These are phyloP conservation scores for Diploscapter pachys DNA, from an alignment of 1,140 invertebrate species.

Conservation along the genomic window DNA sequence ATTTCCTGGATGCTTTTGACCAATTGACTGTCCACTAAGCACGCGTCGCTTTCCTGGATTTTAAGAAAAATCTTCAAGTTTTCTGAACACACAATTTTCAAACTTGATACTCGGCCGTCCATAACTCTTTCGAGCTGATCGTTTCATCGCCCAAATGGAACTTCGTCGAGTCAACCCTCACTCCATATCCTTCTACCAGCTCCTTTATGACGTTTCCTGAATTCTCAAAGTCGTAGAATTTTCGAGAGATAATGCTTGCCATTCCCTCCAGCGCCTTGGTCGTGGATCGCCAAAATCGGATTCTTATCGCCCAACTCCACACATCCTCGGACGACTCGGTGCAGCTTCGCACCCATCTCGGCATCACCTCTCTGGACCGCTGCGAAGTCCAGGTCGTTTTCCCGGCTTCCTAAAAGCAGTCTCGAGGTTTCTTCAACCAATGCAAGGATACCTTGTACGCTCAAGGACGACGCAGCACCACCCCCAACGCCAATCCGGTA, in stretches of 20 bases:
- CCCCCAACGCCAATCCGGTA: conserved; percentile 95
- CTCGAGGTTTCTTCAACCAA: conserved; percentile 2
- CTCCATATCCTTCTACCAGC: conserved; percentile 83
- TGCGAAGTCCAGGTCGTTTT: conserved; percentile 82
- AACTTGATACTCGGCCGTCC: conserved; percentile 88
- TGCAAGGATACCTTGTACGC: conserved; percentile 63
- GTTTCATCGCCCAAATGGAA: conserved; percentile 91
- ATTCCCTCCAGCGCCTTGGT: conserved; percentile 95
- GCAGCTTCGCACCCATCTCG: conserved; percentile 97
- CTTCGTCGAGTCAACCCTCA: conserved; percentile 73
- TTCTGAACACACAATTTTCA: not conserved
- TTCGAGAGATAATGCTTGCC: conserved; percentile 62
- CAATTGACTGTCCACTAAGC: conserved; percentile 64
- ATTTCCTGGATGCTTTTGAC: conserved; percentile 71
- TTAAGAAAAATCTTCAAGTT: not conserved
- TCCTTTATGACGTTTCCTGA: conserved; percentile 92
- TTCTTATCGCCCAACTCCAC: conserved; percentile 73
- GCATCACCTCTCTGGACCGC: conserved; percentile 95
- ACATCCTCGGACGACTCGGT: conserved; percentile 85
- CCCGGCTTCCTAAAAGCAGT: conserved; percentile 70
- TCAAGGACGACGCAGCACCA: conserved; percentile 89
- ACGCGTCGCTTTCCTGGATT: conserved; percentile 80
- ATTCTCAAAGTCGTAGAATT: conserved; percentile 8
- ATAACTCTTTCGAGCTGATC: conserved; percentile 84
- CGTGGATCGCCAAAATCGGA: conserved; percentile 88